Conservation (phyloP, 2,797 vertebrate species). For the Spondyliosoma cantharus region DNA sequence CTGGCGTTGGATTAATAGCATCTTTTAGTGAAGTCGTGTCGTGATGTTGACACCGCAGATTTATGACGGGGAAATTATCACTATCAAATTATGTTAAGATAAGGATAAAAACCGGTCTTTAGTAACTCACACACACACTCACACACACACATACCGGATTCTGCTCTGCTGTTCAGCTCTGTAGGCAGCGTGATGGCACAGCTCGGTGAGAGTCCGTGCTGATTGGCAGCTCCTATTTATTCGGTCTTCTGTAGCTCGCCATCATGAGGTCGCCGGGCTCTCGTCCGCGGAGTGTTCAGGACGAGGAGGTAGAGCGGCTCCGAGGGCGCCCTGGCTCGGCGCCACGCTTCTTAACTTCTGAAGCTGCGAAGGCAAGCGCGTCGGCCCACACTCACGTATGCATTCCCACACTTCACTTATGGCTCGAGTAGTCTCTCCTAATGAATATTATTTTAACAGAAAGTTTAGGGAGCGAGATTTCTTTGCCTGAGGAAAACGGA, state of each 20-base stretch:
- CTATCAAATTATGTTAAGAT: background rate
- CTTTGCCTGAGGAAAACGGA: slow-evolving; percentile 58
- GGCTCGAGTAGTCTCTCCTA: slow-evolving; percentile 50
- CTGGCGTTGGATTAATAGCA: background rate
- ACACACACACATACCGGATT: slow-evolving; percentile 9
- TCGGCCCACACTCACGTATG: slow-evolving; percentile 35
- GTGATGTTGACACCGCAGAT: background rate
- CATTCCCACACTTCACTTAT: slow-evolving; percentile 49
- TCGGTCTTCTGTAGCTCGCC: slow-evolving; percentile 50
- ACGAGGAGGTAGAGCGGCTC: slow-evolving; percentile 62
- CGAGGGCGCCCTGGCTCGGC: slow-evolving; percentile 65
- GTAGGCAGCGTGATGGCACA: slow-evolving; percentile 35
- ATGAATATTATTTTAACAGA: slow-evolving; percentile 73
- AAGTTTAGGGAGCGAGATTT: slow-evolving; percentile 56
- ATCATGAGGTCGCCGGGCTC: slow-evolving; percentile 62
- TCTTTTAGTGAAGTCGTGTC: background rate
- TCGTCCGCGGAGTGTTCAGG: slow-evolving; percentile 58
- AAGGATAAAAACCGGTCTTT: slow-evolving; percentile 8
- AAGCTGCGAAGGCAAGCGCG: slow-evolving; percentile 28
- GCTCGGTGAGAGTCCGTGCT: slow-evolving; percentile 53
- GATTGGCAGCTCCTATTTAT: slow-evolving; percentile 79
- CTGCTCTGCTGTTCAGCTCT: slow-evolving; percentile 42
- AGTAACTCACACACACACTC: slow-evolving; percentile 9
- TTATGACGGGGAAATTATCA: too few species aligned
- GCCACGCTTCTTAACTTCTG: slow-evolving; percentile 61